Evolutionary conservation across 1,140 invertebrate species (phyloP).

Genomic region (Idris sp.): DNA sequence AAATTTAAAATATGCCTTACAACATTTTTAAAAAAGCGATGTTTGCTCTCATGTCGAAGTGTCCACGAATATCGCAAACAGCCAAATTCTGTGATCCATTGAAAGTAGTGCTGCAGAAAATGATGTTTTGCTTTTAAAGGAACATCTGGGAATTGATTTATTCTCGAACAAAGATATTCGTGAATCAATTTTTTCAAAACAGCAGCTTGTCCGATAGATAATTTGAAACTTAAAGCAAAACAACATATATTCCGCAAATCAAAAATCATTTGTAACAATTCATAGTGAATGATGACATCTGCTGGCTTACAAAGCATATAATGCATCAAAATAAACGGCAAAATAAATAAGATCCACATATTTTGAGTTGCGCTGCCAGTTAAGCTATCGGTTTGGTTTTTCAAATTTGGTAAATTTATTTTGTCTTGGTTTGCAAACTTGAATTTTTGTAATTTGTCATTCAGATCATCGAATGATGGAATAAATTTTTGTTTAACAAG

Average conservation of each 20-base stretch:
- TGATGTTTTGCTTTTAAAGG: conserved; percentile 4
- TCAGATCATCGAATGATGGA: conserved; percentile 1
- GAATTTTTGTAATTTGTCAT: background rate
- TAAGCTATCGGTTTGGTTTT: background rate
- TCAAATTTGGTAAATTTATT: conserved; percentile 1
- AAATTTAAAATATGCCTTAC: background rate
- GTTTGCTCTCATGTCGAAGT: conserved; percentile 2
- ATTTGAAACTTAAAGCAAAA: conserved; percentile 3
- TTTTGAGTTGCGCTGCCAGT: conserved; percentile 2
- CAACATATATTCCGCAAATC: background rate
- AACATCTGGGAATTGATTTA: background rate
- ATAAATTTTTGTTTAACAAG: conserved; percentile 6
- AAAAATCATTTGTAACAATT: too few species aligned
- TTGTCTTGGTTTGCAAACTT: background rate
- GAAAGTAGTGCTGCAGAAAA: background rate
- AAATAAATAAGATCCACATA: conserved; percentile 6
- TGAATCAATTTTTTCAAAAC: background rate
- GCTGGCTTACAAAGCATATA: conserved; percentile 3
- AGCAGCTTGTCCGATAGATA: conserved; percentile 3
- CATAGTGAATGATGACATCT: background rate
- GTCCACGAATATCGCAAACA: conserved; percentile 7
- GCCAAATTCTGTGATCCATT: background rate
- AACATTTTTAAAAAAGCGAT: background rate
- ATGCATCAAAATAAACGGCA: conserved; percentile 1
- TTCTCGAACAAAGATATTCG: background rate